Percentiles rank a stretch among this genome's conserved stretches.
These are phyloP conservation scores for Pocillopora meandrina DNA, from an alignment of 92 coral and sea anemone species.

Conservation along the genomic window DNA sequence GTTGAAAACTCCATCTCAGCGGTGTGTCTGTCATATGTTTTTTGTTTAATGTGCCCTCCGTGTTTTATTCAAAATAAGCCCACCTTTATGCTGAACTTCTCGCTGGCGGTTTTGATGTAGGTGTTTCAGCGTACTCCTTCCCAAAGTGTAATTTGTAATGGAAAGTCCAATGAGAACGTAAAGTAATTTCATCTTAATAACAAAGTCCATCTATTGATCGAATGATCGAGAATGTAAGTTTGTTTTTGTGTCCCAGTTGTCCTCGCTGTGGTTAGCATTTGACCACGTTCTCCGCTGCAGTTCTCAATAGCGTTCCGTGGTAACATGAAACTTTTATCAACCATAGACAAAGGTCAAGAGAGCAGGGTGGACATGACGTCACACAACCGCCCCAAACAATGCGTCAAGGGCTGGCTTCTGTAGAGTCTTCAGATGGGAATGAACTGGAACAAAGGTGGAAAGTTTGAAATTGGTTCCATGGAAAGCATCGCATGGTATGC, in stretches of 20 bases:
- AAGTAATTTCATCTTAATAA: background rate
- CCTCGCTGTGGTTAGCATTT: background rate
- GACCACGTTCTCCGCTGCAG: conserved; percentile 9
- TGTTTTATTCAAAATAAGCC: background rate
- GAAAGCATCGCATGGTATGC: background rate
- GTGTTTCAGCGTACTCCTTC: background rate
- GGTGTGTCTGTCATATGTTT: background rate
- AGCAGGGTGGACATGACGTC: conserved; percentile 6
- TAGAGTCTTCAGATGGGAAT: background rate
- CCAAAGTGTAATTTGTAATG: background rate
- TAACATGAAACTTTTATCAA: conserved; percentile 13
- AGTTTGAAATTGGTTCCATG: background rate
- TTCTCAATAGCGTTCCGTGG: background rate
- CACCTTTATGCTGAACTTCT: background rate
- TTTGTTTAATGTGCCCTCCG: background rate
- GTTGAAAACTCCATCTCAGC: background rate
- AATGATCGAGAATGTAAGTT: background rate
- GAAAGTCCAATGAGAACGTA: background rate
- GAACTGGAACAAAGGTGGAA: background rate
- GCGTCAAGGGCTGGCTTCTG: background rate
- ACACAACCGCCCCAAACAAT: background rate
- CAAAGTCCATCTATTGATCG: conserved; percentile 7
- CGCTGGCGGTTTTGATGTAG: background rate
- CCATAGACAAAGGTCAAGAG: background rate
- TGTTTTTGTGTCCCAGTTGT: background rate